Base-by-base conservation (phyloP, 2,888 invertebrate species). In the Agrochola lota region DNA sequence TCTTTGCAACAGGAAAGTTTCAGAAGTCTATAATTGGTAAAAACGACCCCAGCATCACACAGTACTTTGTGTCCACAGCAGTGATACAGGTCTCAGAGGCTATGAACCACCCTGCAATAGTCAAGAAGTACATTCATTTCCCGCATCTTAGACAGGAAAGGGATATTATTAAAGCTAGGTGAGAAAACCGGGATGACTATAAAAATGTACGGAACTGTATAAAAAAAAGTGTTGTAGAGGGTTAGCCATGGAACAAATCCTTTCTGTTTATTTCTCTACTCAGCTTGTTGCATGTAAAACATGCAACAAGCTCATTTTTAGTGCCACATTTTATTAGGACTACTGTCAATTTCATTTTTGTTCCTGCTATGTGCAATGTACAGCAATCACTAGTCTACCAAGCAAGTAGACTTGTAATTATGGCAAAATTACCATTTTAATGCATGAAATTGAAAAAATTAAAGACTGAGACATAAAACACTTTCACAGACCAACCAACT, bases 101-200 rank as follows among this genome's bases (percentile, higher is more conserved):
- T 0, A 92, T 96, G 91, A 96, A 96, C 87, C 93, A 95, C 73
- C 93, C 94, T 0, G 88, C 91, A 2, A 94, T 96, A 80, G 94
- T 96, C 0, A 95, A 95, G 86, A 96, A 96, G 76, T 95, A 96
- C 80, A 95, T 96, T 76, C 96, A 96, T 81, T 96, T 96, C 74
- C 96, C 96, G 23, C 96, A 96, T 90, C 85, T 96, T 26, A 92
- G 94, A n/a, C 91, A 93, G 60, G 96, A 96, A 72, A 90, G 96
- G 49, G 95, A 96, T 87, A 89, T 94, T 78, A 91, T 96, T 57
- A 96, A 96, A 85, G 92, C 94, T 80, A 95, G 94, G 96, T 95
- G 81, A 84, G 88, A 46, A 5, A 23, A 23, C 3, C 0, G 57
- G 26, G 8, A 23, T 5, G 9, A n/a, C 12, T 23, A n/a, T 7